Evolutionary conservation across 2,888 invertebrate genomes (phyloP), one percentile per base, ranked within the genome.

Genomic region (Frankliniella fusca): DNA sequence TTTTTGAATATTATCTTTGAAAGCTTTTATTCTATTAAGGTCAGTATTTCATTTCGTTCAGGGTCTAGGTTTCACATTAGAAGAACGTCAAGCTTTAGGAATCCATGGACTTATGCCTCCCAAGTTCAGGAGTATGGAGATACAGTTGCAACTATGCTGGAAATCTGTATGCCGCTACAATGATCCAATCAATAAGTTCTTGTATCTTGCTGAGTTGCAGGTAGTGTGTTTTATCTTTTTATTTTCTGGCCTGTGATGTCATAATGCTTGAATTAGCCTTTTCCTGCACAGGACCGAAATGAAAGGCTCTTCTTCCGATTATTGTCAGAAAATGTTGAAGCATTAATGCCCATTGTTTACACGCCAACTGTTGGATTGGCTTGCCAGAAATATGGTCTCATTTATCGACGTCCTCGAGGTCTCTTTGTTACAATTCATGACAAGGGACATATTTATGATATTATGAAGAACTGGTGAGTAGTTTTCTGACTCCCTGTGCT

Each of bases 351-450:
- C 0, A 97, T 99, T 86, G 97, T 99, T 27, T 99, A 99, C 88
- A 99, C 99, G 0, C 99, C 99, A 0, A 98, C 98, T 0, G 99
- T 99, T 27, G 99, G 99, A 0, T 90, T 95, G 87, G 99, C 98
- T 0, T 99, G 99, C 88, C 98, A 98, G 90, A 95, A 96, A 87
- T 99, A 98, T 87, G 98, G 98, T 80, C 92, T 97, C 84, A 96
- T 98, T 87, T 98, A 96, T 88, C 92, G 98, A 84, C 92, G 97
- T 87, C 98, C 98, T 0, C 93, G 97, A 86, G 99, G 99, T 83
- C 92, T 99, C 15, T 99, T 98, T 88, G 93, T 99, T 85, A 97
- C 98, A 5, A 96, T 97, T 86, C 95, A 98, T 86, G 98, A 99
- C 88, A 94, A 94, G 85, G 97, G 97, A 48, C 96, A 98, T 87